Base-by-base conservation (phyloP, 2,888 invertebrate genomes). In the Macroteleia sp. region DNA sequence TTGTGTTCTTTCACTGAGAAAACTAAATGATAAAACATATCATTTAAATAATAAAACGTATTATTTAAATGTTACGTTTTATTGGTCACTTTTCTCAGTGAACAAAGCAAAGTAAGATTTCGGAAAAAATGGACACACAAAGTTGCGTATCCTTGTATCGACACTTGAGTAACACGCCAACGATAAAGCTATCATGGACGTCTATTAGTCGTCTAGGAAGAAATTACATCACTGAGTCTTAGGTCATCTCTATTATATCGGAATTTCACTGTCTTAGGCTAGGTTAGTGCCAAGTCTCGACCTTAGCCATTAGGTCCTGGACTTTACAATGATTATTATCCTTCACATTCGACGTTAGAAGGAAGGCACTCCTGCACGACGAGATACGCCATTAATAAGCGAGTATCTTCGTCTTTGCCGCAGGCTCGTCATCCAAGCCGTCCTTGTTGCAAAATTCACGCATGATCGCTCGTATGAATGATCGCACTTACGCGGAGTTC, bases 181-280 rank as follows among this genome's bases (percentile, higher is more conserved):
- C 69, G 52, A 42, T 67, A 71, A 77, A 42, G 67, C 61, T 71
- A 66, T 71, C 66, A 50, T 67, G 79, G 79, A 79, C 80, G 79
- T 83, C 82, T 77, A 83, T 86, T 85, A 86, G 82, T 80, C 78
- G 82, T 86, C 85, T 84, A 89, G 86, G 89, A 89, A 88, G 87
- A 88, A 82, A 84, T 89, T 89, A 87, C 87, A 86, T 89, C 86
- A 89, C 86, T 83, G 83, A 88, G 87, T 86, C 87, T 83, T 83
- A 87, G 90, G 89, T 90, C 90, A 88, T 87, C 86, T 83, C 85
- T 83, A 89, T 90, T 90, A 89, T 87, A 88, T 85, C 78, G 88
- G 90, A 89, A 90, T 90, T 89, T 86, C 78, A 78, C 85, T 69
- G 81, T 81, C 82, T 83, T 81, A 77, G 79, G 81, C 64, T 73